Evolutionary conservation across 2,888 invertebrate genomes (phyloP).

Genomic region (Epistrophe grossulariae): DNA sequence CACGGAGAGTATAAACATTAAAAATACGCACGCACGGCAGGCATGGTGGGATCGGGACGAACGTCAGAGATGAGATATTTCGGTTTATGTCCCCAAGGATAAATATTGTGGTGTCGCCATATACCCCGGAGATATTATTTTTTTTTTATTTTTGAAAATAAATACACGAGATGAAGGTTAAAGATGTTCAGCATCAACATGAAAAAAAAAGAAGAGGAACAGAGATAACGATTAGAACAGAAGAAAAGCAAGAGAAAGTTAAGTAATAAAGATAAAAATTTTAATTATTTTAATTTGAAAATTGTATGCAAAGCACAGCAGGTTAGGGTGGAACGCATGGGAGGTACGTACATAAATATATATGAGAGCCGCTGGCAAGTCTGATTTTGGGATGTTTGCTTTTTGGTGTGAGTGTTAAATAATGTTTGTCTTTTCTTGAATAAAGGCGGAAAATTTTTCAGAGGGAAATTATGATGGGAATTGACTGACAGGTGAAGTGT

Average conservation of each 20-base stretch:
- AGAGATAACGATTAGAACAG: conserved; percentile 40
- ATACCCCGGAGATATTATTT: conserved; percentile 31
- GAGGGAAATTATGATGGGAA: conserved; percentile 26
- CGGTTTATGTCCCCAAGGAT: conserved; percentile 46
- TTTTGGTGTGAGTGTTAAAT: conserved; percentile 39
- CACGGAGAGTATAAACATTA: conserved; percentile 37
- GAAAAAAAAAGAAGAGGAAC: conserved; percentile 80
- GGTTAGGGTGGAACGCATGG: not conserved
- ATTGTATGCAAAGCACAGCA: not conserved
- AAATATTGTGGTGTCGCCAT: conserved; percentile 45
- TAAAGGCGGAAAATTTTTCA: conserved; percentile 20
- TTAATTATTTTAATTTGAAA: conserved; percentile 54
- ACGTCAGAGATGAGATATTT: conserved; percentile 41
- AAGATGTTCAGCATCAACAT: conserved; percentile 78
- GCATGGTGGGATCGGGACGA: not conserved
- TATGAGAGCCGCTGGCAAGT: not conserved
- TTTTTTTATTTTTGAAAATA: conserved; percentile 12
- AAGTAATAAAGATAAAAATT: conserved; percentile 52
- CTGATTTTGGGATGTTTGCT: conserved; percentile 37
- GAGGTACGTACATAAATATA: no score
- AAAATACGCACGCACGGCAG: conserved; percentile 29
- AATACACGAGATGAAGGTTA: conserved; percentile 50
- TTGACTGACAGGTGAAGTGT: conserved; percentile 53
- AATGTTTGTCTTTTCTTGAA: conserved; percentile 50
- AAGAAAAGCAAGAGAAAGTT: conserved; percentile 46